Conservation (phyloP, 2,113 vertebrate species). For the Brachionichthys hirsutus region DNA sequence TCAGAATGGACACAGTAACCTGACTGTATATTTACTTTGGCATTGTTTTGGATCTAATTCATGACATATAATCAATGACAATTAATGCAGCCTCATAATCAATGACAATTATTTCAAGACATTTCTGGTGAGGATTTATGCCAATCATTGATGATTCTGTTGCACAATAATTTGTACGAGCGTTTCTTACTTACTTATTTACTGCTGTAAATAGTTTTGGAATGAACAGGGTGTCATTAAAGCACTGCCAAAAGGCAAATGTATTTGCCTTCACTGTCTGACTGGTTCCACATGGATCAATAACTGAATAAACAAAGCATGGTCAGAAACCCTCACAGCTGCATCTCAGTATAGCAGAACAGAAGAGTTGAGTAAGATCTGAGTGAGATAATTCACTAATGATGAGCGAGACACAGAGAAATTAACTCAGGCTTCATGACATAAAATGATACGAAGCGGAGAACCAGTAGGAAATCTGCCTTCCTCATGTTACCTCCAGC, state of each 20-base stretch:
- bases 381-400: slow-evolving; percentile 8
- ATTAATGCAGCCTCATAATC: slow-evolving; percentile 27
- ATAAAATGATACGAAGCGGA: not conserved
- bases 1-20: not conserved
- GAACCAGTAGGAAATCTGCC: not conserved
- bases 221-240: slow-evolving; percentile 47
- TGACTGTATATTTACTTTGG: not conserved
- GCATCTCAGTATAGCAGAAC: slow-evolving; percentile 22
- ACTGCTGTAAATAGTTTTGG: slow-evolving; percentile 41
- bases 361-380: slow-evolving; percentile 11
- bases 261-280: slow-evolving; percentile 44
- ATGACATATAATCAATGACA: slow-evolving; percentile 12
- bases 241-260: slow-evolving; percentile 27
- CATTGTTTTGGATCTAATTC: not conserved
- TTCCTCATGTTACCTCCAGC: slow-evolving; percentile 16
- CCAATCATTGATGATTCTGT: slow-evolving; percentile 23
- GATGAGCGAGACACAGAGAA: too few species aligned
- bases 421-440: not conserved
- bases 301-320: slow-evolving; percentile 48
- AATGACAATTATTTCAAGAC: slow-evolving; percentile 19
- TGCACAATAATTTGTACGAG: slow-evolving; percentile 24
- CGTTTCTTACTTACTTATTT: too few species aligned
- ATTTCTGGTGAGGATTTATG: slow-evolving; percentile 28
- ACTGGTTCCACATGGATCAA: slow-evolving; percentile 51
- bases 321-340: slow-evolving; percentile 35